phyloP scores from a whole-genome alignment of 2,797 vertebrate genomes.

The Danio kyathit region DNA sequence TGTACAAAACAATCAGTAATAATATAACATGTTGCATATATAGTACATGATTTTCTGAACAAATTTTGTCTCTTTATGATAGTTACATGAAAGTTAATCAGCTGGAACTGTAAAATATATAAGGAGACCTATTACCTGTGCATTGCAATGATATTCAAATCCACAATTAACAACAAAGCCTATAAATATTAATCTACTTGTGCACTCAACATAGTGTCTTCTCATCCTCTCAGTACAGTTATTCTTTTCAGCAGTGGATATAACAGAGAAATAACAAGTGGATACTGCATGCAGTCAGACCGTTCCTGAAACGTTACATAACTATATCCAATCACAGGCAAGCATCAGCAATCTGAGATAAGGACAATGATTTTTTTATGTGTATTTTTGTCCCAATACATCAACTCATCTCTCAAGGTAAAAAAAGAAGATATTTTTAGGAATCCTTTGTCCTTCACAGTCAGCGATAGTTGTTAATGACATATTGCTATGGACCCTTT shows the following conservation, averaged over 20 bases:
- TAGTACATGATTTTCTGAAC: no score
- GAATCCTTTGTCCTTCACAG: not conserved
- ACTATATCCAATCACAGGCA: not conserved
- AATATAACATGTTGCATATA: no score
- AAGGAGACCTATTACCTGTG: no score
- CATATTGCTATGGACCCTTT: no score
- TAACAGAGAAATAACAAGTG: not conserved
- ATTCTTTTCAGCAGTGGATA: not conserved
- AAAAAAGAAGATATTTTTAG: not conserved
- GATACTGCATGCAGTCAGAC: conserved; percentile 6
- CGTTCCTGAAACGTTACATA: conserved; percentile 6
- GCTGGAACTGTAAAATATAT: no score
- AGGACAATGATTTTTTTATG: not conserved
- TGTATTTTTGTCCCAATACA: not conserved
- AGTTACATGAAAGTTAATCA: no score
- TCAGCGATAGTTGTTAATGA: not conserved
- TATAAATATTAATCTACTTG: not conserved
- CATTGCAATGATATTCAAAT: no score
- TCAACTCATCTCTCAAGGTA: not conserved
- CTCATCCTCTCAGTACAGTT: not conserved
- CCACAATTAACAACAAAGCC: not conserved
- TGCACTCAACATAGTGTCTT: not conserved
- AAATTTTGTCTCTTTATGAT: no score
- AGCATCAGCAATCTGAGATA: conserved; percentile 3
- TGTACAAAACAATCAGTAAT: no score